Percentiles rank a stretch among this genome's conserved stretches.
Conservation (phyloP, 2,113 vertebrate genomes). For the Mus pahari region DNA sequence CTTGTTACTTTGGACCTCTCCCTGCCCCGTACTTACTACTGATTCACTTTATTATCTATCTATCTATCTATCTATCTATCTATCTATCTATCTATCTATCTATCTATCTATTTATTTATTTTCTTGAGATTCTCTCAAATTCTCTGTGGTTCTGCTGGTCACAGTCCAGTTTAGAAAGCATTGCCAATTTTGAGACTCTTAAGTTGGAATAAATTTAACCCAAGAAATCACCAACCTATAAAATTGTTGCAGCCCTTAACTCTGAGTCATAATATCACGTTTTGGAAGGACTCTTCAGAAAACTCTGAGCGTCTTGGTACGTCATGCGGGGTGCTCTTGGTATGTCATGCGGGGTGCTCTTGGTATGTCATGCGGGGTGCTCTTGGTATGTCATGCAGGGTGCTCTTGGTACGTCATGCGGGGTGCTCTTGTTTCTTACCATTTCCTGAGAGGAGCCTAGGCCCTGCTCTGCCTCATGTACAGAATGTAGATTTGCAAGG, state of each 20-base stretch:
- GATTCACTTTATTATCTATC: neutral
- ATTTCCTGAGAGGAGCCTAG: neutral
- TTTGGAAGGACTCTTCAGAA: neutral
- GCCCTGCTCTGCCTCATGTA: fast-evolving
- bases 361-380: neutral
- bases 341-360: neutral
- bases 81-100: no score
- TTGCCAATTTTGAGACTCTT: neutral
- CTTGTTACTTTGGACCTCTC: neutral
- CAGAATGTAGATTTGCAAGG: neutral
- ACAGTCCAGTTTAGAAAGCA: neutral
- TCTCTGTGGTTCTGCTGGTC: neutral
- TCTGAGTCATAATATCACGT: neutral
- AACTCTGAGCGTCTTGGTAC: neutral
- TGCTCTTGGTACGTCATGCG: no score
- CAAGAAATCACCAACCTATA: neutral
- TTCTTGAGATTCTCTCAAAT: neutral
- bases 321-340: neutral
- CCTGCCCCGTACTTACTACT: neutral
- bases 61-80: no score
- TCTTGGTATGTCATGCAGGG: neutral
- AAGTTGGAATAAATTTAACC: neutral
- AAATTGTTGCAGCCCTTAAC: neutral
- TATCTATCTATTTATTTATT: no score
- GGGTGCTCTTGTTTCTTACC: no score